These are phyloP conservation scores for Masticophis lateralis DNA, from an alignment of 2,797 vertebrate species.

Conservation along the genomic window DNA sequence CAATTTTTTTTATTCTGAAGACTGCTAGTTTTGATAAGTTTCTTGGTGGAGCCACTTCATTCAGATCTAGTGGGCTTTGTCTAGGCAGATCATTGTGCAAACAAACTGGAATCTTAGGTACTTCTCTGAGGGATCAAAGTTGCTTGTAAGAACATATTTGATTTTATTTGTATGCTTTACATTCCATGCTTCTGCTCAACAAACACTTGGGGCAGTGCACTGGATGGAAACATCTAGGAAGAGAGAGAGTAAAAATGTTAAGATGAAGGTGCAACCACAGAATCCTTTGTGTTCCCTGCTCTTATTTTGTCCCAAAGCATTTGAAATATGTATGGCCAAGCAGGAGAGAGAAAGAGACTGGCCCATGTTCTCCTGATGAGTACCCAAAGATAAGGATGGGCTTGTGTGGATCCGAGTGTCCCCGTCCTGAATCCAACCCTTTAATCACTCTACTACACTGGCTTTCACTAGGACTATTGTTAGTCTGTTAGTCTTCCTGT, in stretches of 20 bases:
- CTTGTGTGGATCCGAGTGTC: no score
- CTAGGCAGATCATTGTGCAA: background rate
- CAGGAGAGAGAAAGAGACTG: no score
- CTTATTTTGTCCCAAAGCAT: background rate
- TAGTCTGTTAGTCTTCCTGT: no score
- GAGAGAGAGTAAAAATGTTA: background rate
- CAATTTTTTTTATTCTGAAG: background rate
- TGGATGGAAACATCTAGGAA: background rate
- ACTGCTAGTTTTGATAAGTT: background rate
- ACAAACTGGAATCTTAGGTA: background rate
- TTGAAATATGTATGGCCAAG: no score
- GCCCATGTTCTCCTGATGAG: no score
- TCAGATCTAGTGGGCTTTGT: background rate
- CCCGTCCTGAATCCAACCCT: no score
- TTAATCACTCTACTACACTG: no score
- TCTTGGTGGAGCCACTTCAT: accelerated
- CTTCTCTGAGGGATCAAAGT: background rate
- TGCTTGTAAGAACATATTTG: background rate
- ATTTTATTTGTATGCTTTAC: background rate
- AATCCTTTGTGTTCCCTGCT: background rate
- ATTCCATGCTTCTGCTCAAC: background rate
- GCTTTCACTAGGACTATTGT: no score
- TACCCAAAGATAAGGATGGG: no score
- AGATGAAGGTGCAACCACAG: background rate
- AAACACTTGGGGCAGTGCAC: background rate